These are phyloP conservation scores for Malacoctenus gilli DNA, from an alignment of 2,797 vertebrate species.

Conservation along the genomic window DNA sequence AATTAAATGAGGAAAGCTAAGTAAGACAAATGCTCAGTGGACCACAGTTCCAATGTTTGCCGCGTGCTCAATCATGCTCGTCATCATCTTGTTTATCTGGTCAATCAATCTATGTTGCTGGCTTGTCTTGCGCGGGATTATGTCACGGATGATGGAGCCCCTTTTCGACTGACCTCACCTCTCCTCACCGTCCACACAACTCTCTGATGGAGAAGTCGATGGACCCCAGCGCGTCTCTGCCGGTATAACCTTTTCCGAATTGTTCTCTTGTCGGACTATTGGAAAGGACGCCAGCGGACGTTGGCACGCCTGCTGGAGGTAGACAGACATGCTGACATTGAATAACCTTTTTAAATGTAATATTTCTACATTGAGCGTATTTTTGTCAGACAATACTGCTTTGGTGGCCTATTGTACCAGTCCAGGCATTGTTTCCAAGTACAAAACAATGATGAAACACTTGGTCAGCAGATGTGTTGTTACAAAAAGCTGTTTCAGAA, in stretches of 20 bases:
- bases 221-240: slow-evolving; percentile 20
- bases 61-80: slow-evolving; percentile 34
- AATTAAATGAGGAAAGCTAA: slow-evolving; percentile 52
- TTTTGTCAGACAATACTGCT: too few species aligned
- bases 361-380: too few species aligned
- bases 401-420: too few species aligned
- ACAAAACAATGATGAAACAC: too few species aligned
- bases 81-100: slow-evolving; percentile 43
- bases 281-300: too few species aligned
- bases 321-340: too few species aligned
- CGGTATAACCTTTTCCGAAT: slow-evolving; percentile 17
- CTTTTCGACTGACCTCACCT: slow-evolving; percentile 48
- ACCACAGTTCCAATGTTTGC: slow-evolving; percentile 33
- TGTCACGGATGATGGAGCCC: slow-evolving; percentile 32
- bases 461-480: too few species aligned
- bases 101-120: slow-evolving; percentile 43
- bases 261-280: too few species aligned
- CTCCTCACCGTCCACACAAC: slow-evolving; percentile 28
- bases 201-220: slow-evolving; percentile 31
- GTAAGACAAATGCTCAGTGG: slow-evolving; percentile 35
- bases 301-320: too few species aligned
- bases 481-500: too few species aligned
- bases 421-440: too few species aligned
- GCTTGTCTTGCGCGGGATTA: slow-evolving; percentile 31
- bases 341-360: too few species aligned